phyloP scores from a whole-genome alignment of 2,797 vertebrate species.

The Sparidentex hasta region DNA sequence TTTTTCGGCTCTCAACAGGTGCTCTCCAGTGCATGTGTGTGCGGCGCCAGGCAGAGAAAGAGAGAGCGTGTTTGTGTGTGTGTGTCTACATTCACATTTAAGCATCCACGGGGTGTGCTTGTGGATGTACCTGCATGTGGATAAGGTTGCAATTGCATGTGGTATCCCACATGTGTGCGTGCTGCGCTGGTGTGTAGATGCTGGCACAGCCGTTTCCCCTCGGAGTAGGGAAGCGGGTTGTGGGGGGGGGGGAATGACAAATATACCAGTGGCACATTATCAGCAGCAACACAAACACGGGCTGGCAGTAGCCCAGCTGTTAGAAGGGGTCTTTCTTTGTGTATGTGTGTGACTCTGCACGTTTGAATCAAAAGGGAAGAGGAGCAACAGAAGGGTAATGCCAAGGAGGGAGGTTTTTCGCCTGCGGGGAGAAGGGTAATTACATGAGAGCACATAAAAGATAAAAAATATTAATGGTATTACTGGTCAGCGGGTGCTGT shows the following conservation, averaged over 20 bases:
- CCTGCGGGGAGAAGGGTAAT: conserved; percentile 74
- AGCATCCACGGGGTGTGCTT: conserved; percentile 28
- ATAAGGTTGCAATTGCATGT: conserved; percentile 35
- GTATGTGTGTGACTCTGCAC: conserved; percentile 42
- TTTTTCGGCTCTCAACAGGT: conserved; percentile 45
- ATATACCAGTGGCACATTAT: conserved; percentile 72
- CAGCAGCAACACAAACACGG: conserved; percentile 76
- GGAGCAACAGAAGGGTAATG: conserved; percentile 50
- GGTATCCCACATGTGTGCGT: conserved; percentile 23
- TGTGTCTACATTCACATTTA: conserved; percentile 39
- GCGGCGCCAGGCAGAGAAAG: not conserved
- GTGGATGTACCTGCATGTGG: conserved; percentile 38
- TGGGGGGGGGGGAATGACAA: conserved; percentile 38
- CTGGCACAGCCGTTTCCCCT: conserved; percentile 61
- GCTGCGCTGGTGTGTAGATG: conserved; percentile 26
- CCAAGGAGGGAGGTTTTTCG: conserved; percentile 57
- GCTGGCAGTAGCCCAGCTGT: conserved; percentile 75
- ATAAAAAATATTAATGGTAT: conserved; percentile 76
- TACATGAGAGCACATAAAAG: conserved; percentile 67
- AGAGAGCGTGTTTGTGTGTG: not conserved
- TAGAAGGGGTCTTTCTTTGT: conserved; percentile 69
- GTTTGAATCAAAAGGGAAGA: conserved; percentile 60
- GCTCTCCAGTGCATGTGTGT: conserved; percentile 6
- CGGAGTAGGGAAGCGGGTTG: conserved; percentile 25
- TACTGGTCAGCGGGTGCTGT: conserved; percentile 70